Percentiles rank a stretch among this genome's conserved stretches.
Evolutionary conservation across 2,113 vertebrate genomes (phyloP).

Genomic region (Psammodynastes pulverulentus): DNA sequence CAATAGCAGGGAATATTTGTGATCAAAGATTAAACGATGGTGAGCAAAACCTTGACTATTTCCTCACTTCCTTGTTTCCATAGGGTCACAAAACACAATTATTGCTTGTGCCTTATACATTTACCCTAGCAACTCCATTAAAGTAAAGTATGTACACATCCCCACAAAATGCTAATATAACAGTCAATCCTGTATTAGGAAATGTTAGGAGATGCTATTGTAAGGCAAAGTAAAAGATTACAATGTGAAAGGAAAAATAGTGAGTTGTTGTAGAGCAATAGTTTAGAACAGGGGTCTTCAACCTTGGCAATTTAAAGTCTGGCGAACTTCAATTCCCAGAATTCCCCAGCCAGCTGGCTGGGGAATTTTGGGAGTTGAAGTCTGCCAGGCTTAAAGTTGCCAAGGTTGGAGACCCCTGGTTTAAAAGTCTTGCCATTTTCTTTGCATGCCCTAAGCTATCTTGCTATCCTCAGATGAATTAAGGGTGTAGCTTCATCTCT

Average conservation of each 20-base stretch:
- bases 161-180: background rate
- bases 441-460: background rate
- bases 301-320: no score
- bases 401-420: no score
- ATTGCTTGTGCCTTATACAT: background rate
- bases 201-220: background rate
- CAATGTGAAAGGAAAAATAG: background rate
- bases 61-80: background rate
- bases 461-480: background rate
- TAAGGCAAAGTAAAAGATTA: background rate
- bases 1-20: background rate
- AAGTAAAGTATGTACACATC: background rate
- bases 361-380: no score
- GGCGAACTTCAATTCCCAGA: no score
- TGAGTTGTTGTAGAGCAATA: background rate
- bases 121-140: background rate
- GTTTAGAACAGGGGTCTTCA: background rate
- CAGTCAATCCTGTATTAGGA: background rate
- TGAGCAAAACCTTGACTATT: background rate
- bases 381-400: no score
- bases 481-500: background rate
- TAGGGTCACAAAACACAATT: background rate
- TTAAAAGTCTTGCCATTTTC: background rate
- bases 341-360: no score
- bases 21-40: background rate